phyloP scores from a whole-genome alignment of 92 coral and sea anemone genomes.

The Zoanthus gigantus region DNA sequence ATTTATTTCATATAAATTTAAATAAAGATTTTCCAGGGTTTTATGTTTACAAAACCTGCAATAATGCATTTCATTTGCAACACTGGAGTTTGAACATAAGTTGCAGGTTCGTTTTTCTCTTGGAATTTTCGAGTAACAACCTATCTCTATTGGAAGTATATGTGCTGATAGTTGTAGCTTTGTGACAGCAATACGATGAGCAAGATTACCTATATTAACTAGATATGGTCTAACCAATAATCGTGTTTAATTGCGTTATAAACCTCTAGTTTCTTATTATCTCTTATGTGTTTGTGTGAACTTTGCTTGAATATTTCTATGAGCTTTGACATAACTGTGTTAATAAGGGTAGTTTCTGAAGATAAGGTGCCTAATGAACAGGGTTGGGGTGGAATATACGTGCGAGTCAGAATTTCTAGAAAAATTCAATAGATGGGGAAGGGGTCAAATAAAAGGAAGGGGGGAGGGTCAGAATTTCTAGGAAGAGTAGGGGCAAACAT shows the following conservation, averaged over 20 bases:
- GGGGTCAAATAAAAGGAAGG: too few relatives aligned
- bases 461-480: too few relatives aligned
- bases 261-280: not conserved
- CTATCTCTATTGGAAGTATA: not conserved
- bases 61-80: not conserved
- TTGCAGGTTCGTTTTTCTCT: too few relatives aligned
- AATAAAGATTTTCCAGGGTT: too few relatives aligned
- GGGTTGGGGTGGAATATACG: too few relatives aligned
- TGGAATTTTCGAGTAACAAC: not conserved
- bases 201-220: not conserved
- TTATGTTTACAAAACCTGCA: not conserved
- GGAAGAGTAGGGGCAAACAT: too few relatives aligned
- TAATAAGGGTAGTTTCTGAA: conserved; percentile 8
- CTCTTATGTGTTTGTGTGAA: not conserved
- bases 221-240: not conserved
- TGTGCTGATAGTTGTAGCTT: not conserved
- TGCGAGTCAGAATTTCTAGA: too few relatives aligned
- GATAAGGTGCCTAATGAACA: not conserved
- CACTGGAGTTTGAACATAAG: not conserved
- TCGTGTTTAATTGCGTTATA: not conserved
- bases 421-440: too few relatives aligned
- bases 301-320: not conserved
- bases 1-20: too few relatives aligned
- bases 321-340: not conserved
- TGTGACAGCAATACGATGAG: not conserved